Percentiles rank a stretch among this genome's conserved stretches.
Evolutionary conservation across 1,140 invertebrate genomes (phyloP).

Genomic region (Ips nitidus): DNA sequence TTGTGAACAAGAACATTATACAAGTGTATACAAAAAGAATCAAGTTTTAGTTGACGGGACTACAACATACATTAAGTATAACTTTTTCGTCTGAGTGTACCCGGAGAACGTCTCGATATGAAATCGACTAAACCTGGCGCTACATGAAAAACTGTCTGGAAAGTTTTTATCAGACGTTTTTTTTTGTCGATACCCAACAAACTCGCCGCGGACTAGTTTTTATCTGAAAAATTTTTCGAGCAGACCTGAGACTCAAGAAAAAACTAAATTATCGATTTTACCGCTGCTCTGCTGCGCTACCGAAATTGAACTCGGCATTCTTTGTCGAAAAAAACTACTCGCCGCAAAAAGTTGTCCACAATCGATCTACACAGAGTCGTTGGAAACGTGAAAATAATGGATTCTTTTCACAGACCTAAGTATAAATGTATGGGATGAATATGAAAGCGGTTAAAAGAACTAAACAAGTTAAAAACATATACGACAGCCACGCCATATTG

Average conservation of each 20-base stretch:
- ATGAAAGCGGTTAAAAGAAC: neutral
- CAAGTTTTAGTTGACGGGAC: slow-evolving; percentile 15
- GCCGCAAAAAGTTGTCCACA: slow-evolving; percentile 39
- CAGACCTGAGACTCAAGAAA: slow-evolving; percentile 36
- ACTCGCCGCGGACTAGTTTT: slow-evolving; percentile 49
- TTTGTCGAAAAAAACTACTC: slow-evolving; percentile 33
- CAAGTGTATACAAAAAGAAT: neutral
- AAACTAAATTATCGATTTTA: slow-evolving; percentile 48
- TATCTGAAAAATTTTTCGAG: slow-evolving; percentile 45
- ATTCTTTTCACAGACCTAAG: neutral
- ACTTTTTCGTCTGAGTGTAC: slow-evolving; percentile 32
- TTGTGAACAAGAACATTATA: neutral
- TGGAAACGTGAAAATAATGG: slow-evolving; percentile 11
- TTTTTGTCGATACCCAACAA: slow-evolving; percentile 39
- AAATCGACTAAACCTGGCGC: slow-evolving; percentile 44
- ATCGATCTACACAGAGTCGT: slow-evolving; percentile 28
- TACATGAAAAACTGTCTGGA: slow-evolving; percentile 48
- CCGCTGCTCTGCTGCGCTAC: slow-evolving; percentile 38
- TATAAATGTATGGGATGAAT: slow-evolving; percentile 10
- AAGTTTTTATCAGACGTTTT: slow-evolving; percentile 44
- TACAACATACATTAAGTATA: slow-evolving; percentile 23
- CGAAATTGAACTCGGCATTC: slow-evolving; percentile 47
- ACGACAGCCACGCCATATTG: slow-evolving; percentile 4
- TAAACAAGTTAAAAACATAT: neutral
- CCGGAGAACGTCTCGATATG: slow-evolving; percentile 37